phyloP scores from a whole-genome alignment of 53 echinoderm and acorn worm species.

The Actinopyga echinites region DNA sequence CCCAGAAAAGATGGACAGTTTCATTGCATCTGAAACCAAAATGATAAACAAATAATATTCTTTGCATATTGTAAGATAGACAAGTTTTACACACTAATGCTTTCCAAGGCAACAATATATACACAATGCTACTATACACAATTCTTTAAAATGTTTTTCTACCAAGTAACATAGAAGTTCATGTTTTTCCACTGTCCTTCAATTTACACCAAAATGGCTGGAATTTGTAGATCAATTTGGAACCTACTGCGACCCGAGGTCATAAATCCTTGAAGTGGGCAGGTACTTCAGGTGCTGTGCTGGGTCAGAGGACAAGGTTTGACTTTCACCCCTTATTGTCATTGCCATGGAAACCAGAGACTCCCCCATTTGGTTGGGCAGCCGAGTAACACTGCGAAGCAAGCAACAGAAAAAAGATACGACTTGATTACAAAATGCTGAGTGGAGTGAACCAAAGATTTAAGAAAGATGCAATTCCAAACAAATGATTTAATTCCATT shows the following conservation, averaged over 20 bases:
- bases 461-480: too few species aligned
- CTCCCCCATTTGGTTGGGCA: conserved; percentile 17
- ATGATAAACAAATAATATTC: neutral
- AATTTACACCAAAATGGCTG: conserved; percentile 12
- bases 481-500: too few species aligned
- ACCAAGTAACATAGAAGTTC: neutral
- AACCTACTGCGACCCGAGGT: conserved; percentile 27
- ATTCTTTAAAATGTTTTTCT: neutral
- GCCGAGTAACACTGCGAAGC: conserved; percentile 32
- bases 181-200: neutral
- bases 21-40: neutral
- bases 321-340: conserved; percentile 37
- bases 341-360: conserved; percentile 36
- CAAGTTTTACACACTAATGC: conserved; percentile 36
- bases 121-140: conserved; percentile 38
- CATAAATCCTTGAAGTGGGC: conserved; percentile 37
- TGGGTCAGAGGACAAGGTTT: conserved; percentile 32
- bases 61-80: conserved; percentile 37
- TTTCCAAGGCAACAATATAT: conserved; percentile 35
- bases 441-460: too few species aligned
- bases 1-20: too few species aligned
- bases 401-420: conserved; percentile 29
- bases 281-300: conserved; percentile 38
- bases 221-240: neutral
- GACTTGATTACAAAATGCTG: conserved; percentile 12